A percentile compares a stretch with the other conserved stretches of the same genome.
Conservation (phyloP, 2,888 invertebrate genomes). For the Cybosia mesomella region DNA sequence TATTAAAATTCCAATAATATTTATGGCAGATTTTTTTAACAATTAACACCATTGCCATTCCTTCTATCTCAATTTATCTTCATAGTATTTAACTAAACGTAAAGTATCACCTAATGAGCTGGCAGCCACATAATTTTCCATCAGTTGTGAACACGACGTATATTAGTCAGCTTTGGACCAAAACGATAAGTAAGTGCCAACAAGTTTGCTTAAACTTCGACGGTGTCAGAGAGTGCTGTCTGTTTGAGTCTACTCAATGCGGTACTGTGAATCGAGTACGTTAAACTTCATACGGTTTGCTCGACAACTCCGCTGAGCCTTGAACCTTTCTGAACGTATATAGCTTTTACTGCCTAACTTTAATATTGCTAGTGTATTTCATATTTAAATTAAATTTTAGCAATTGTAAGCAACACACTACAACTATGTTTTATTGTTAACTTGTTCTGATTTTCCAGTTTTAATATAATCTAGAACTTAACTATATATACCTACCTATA, state of each 20-base stretch:
- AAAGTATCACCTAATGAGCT: neutral
- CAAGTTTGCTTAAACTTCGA: conserved; percentile 2
- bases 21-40: too few relatives aligned
- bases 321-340: too few relatives aligned
- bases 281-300: neutral
- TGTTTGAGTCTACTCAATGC: neutral
- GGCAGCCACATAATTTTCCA: neutral
- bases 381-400: too few relatives aligned
- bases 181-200: conserved; percentile 10
- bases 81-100: neutral
- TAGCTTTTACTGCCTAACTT: too few relatives aligned
- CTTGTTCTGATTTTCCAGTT: too few relatives aligned
- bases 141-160: conserved; percentile 3
- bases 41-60: neutral
- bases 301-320: neutral
- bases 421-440: too few relatives aligned
- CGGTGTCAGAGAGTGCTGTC: neutral
- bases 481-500: too few relatives aligned
- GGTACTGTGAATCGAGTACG: neutral
- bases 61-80: neutral
- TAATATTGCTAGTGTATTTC: too few relatives aligned
- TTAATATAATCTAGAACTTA: too few relatives aligned
- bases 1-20: too few relatives aligned
- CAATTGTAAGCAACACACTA: too few relatives aligned
- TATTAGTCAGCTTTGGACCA: conserved; percentile 1